Conservation (phyloP, 2,113 vertebrate species). For the Semnornis frantzii region DNA sequence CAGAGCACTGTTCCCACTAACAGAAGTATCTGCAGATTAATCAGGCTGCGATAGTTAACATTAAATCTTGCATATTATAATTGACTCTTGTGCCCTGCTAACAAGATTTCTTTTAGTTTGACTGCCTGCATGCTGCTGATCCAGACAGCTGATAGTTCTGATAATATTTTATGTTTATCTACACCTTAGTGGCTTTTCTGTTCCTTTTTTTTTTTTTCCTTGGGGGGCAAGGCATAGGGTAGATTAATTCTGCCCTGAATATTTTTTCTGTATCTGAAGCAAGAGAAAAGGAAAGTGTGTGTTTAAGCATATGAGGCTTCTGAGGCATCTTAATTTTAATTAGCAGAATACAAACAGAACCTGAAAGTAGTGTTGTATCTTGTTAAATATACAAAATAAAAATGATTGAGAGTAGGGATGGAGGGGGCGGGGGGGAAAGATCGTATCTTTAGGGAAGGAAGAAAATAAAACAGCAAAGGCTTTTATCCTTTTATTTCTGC, state of each 20-base stretch:
- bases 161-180: not conserved
- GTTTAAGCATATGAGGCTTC: not conserved
- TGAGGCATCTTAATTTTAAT: not conserved
- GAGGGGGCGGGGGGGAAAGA: not conserved
- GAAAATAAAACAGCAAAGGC: not conserved
- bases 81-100: conserved; percentile 15
- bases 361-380: not conserved
- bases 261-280: not conserved
- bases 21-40: conserved; percentile 9
- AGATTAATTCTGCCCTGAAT: not conserved
- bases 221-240: too few relatives aligned
- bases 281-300: not conserved
- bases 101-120: conserved; percentile 34
- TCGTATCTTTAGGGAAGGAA: not conserved
- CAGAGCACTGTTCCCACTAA: not conserved
- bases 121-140: not conserved
- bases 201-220: not conserved
- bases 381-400: not conserved
- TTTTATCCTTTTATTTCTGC: not conserved
- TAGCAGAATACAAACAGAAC: not conserved
- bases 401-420: not conserved
- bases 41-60: not conserved
- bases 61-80: conserved; percentile 32
- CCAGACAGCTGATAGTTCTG: not conserved
- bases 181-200: not conserved